Evolutionary conservation across 2,797 vertebrate species (phyloP).

Genomic region (Brachymystax lenok): DNA sequence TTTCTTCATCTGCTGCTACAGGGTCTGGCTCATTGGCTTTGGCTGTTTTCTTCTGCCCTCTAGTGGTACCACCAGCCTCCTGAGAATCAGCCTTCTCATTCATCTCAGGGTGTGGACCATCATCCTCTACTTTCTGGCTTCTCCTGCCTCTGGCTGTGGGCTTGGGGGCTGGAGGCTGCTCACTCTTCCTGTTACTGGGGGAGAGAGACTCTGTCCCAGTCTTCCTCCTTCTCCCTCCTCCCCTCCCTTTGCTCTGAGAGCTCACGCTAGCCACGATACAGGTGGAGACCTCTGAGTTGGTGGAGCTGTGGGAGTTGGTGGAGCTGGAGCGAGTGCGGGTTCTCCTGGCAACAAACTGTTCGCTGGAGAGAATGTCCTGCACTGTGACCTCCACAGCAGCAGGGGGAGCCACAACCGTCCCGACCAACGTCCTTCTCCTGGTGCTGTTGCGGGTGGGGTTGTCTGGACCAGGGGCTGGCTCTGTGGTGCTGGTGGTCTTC

Average conservation of each 20-base stretch:
- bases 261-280: conserved; percentile 35
- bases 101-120: conserved; percentile 3
- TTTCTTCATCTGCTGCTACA: conserved; percentile 23
- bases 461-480: conserved; percentile 6
- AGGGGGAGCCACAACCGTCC: conserved; percentile 31
- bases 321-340: conserved; percentile 47
- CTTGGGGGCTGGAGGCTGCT: conserved; percentile 25
- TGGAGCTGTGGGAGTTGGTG: conserved; percentile 32
- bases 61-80: conserved; percentile 33
- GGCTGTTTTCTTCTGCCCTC: conserved; percentile 48
- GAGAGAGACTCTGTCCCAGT: not conserved
- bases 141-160: conserved; percentile 43
- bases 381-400: conserved; percentile 15
- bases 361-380: conserved; percentile 5
- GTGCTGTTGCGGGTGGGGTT: conserved; percentile 32
- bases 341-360: conserved; percentile 6
- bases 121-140: conserved; percentile 26
- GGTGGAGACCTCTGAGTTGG: conserved; percentile 45
- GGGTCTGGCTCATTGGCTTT: conserved; percentile 17
- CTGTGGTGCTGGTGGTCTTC: conserved; percentile 18
- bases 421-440: conserved; percentile 44
- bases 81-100: conserved; percentile 23
- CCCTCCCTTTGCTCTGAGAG: conserved; percentile 58
- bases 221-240: conserved; percentile 44
- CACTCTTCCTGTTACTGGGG: conserved; percentile 14